Evolutionary conservation across 2,113 vertebrate genomes (phyloP).

Genomic region (Phalacrocorax carbo): DNA sequence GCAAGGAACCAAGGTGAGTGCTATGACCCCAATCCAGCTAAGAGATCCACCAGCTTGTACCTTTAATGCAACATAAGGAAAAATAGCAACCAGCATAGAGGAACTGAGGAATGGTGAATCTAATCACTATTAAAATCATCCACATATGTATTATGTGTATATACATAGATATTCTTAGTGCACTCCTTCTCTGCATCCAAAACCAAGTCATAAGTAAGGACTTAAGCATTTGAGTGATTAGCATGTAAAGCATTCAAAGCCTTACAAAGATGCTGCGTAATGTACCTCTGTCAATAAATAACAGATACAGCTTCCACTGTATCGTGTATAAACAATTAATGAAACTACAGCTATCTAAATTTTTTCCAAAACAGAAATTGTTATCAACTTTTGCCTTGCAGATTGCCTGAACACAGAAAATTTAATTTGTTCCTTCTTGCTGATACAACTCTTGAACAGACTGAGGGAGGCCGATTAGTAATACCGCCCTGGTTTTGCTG

Average conservation of each 20-base stretch:
- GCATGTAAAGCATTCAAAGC: background rate
- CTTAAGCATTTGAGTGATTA: background rate
- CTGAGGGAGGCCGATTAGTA: background rate
- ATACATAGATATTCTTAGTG: background rate
- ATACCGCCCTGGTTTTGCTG: background rate
- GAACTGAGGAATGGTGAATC: background rate
- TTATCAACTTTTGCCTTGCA: background rate
- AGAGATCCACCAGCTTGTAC: background rate
- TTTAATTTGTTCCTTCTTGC: background rate
- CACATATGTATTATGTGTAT: background rate
- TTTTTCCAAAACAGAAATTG: background rate
- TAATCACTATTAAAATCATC: background rate
- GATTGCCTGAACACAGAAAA: background rate
- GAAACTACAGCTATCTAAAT: background rate
- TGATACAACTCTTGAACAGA: background rate
- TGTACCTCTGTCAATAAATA: background rate
- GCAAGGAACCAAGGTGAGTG: background rate
- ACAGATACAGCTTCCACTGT: background rate
- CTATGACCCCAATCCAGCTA: background rate
- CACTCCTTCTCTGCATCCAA: background rate
- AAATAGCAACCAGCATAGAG: background rate
- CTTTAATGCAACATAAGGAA: background rate
- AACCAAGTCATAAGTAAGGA: background rate
- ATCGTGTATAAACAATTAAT: background rate
- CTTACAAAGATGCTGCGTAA: background rate